Evolutionary conservation across 2,888 invertebrate genomes (phyloP), one percentile per base, ranked within the genome.

Genomic region (Lasius fuliginosus): DNA sequence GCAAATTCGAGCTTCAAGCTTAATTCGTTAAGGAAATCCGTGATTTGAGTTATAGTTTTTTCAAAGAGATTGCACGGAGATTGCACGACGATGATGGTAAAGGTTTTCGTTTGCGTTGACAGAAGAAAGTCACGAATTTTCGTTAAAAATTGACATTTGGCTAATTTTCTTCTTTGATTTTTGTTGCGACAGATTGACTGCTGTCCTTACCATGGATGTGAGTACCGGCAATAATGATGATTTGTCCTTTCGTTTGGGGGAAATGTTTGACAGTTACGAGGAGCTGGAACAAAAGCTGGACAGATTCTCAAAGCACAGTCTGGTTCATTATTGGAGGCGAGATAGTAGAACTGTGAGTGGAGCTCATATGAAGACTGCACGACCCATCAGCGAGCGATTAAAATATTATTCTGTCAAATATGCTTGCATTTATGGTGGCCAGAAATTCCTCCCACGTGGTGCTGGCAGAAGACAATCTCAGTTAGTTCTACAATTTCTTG

Each of bases 371-470:
- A 95, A 95, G 92, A 95, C 95, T 11, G 93, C 95, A 8, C 92
- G 95, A 30, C 95, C 94, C 3, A 95, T 95, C 53, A 94, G 95
- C 65, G 92, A 94, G 60, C 89, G 92, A 73, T 90, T 95, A 12
- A 95, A 94, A 86, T 95, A 95, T 91, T 95, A 95, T 87, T 95
- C 95, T 1, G 94, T 95, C 0, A 95, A 95, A 76, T 95, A 95
- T 86, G 95, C 95, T 0, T 95, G 95, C 84, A 95, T 95, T 68
- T 95, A 95, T 84, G 95, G 95, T 6, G 95, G 95, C 9, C 95
- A 95, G 77, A 95, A 95, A 71, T 95, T 95, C 86, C 91, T 94
- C 53, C 93, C 95, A 4, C 92, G 95, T 64, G 95, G 95, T 58
- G 94, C 93, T 58, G 95, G 95, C 4, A 90, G 94, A 71, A 90